phyloP scores from a whole-genome alignment of 2,797 vertebrate genomes.

The Catostomus latipinnis region DNA sequence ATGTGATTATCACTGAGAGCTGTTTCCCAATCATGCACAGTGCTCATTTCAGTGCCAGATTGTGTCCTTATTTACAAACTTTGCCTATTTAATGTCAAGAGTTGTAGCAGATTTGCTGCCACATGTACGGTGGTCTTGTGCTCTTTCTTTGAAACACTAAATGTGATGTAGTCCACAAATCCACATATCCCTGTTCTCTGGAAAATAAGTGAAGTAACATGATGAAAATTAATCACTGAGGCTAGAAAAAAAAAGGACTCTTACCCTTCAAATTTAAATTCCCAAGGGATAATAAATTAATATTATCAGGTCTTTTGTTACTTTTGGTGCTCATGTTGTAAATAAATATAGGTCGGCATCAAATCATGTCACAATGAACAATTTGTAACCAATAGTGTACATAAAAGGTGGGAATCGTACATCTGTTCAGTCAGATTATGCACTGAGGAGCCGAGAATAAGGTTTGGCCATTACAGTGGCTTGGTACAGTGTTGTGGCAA shows the following conservation, averaged over 20 bases:
- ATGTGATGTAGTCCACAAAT: slow-evolving; percentile 19
- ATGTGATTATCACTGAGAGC: slow-evolving; percentile 29
- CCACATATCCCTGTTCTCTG: background rate
- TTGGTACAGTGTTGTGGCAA: too few relatives aligned
- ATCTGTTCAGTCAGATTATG: too few relatives aligned
- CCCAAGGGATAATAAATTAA: background rate
- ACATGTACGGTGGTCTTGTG: slow-evolving; percentile 7
- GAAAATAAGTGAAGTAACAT: slow-evolving; percentile 2
- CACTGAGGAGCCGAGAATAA: too few relatives aligned
- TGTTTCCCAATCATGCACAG: slow-evolving; percentile 27
- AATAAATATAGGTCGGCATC: background rate
- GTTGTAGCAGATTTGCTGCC: slow-evolving; percentile 31
- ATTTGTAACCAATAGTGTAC: too few relatives aligned
- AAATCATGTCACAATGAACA: background rate
- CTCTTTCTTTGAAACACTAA: slow-evolving; percentile 32
- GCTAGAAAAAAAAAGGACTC: background rate
- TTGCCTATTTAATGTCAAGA: slow-evolving; percentile 27
- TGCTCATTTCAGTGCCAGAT: slow-evolving; percentile 25
- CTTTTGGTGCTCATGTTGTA: background rate
- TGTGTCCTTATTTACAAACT: slow-evolving; percentile 41
- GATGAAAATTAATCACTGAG: background rate
- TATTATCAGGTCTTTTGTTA: too few relatives aligned
- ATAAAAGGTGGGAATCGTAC: too few relatives aligned
- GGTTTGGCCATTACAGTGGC: too few relatives aligned
- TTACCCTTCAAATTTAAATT: slow-evolving; percentile 1